These are phyloP conservation scores for Drosophila bocki DNA, from an alignment of 1,140 invertebrate genomes.

Conservation along the genomic window DNA sequence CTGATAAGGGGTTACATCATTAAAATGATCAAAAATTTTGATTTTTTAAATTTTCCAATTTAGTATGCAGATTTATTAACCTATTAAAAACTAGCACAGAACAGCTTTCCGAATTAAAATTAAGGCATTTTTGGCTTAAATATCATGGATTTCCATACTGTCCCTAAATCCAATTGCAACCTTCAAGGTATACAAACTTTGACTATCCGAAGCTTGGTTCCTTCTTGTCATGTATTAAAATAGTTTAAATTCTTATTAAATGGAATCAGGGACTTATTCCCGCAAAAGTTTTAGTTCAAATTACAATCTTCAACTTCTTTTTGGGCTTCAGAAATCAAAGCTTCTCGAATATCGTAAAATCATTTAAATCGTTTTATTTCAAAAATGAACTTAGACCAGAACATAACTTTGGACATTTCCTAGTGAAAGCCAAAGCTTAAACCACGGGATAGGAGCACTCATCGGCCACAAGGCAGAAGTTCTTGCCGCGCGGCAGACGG, in stretches of 20 bases:
- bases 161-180: too few species aligned
- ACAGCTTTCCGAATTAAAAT: neutral
- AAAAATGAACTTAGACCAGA: neutral
- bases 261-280: neutral
- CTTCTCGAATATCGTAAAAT: neutral
- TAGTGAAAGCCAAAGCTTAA: conserved; percentile 17
- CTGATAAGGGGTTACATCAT: neutral
- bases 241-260: too few species aligned
- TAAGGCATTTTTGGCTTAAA: neutral
- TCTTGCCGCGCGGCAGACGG: conserved; percentile 88
- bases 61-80: neutral
- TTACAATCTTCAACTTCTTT: neutral
- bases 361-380: conserved; percentile 5
- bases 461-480: conserved; percentile 88
- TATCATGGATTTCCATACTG: neutral
- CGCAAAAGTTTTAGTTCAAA: neutral
- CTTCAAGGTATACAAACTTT: neutral
- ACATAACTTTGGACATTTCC: neutral
- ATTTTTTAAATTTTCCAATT: too few species aligned
- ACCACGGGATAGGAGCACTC: conserved; percentile 82
- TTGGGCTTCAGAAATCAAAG: neutral
- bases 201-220: neutral
- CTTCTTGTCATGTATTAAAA: too few species aligned
- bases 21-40: neutral
- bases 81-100: neutral